Conservation (phyloP, 1,140 invertebrate species). For the Drosophila rhopaloa region DNA sequence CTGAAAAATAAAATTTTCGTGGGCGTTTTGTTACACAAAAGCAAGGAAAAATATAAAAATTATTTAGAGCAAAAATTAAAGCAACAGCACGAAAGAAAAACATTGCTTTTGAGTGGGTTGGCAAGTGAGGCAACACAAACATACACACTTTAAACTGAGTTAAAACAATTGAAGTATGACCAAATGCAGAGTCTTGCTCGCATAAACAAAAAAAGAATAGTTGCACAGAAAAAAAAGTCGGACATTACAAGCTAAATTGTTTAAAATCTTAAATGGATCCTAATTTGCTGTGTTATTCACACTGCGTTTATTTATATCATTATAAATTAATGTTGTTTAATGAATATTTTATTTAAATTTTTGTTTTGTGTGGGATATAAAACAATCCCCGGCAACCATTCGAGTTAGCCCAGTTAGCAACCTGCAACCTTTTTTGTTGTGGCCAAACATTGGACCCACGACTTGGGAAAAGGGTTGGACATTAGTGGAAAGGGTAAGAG, state of each 20-base stretch:
- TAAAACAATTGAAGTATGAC: constrained; percentile 78
- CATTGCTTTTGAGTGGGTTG: constrained; percentile 36
- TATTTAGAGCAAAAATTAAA: constrained; percentile 76
- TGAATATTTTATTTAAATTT: too few species aligned
- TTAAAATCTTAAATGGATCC: background rate
- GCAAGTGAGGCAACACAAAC: constrained; percentile 57
- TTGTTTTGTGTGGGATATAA: background rate
- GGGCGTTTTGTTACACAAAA: constrained; percentile 59
- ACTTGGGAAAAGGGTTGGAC: constrained; percentile 21
- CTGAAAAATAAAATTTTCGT: constrained; percentile 59
- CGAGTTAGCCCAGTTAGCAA: constrained; percentile 50
- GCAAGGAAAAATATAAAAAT: constrained; percentile 52
- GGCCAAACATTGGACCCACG: constrained; percentile 34
- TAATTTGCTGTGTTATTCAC: background rate
- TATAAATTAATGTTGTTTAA: too few species aligned
- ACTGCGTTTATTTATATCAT: too few species aligned
- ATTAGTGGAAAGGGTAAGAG: background rate
- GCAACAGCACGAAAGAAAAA: constrained; percentile 29
- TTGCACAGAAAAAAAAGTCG: constrained; percentile 8
- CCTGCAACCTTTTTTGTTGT: constrained; percentile 42
- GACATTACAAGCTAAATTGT: background rate
- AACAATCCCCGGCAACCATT: constrained; percentile 42
- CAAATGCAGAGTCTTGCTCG: constrained; percentile 41
- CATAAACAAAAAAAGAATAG: constrained; percentile 9
- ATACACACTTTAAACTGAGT: constrained; percentile 13